A percentile compares a stretch with the other conserved stretches of the same genome.
These are phyloP conservation scores for Pygmarrhopalites habei DNA, from an alignment of 1,140 invertebrate genomes.

Conservation along the genomic window DNA sequence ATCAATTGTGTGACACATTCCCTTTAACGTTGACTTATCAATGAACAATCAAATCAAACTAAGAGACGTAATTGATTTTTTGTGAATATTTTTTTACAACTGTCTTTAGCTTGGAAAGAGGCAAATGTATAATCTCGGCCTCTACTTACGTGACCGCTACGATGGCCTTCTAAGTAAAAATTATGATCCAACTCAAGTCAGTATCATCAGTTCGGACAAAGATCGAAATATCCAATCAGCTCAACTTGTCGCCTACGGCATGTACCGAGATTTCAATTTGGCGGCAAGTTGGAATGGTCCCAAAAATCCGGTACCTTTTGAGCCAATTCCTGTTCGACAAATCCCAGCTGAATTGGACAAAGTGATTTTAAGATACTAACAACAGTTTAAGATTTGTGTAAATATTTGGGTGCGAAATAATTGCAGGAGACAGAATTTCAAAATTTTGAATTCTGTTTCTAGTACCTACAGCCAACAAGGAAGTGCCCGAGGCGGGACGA, in stretches of 20 bases:
- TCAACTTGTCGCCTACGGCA: background rate
- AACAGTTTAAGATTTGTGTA: too few relatives aligned
- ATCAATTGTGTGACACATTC: too few relatives aligned
- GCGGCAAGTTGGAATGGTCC: background rate
- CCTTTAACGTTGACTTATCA: too few relatives aligned
- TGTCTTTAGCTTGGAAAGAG: background rate
- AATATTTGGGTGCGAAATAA: too few relatives aligned
- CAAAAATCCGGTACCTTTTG: background rate
- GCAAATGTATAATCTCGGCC: background rate
- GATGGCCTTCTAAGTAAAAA: background rate
- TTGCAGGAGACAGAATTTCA: too few relatives aligned
- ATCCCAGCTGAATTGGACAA: background rate
- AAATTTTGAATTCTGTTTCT: too few relatives aligned
- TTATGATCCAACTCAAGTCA: background rate
- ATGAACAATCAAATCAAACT: too few relatives aligned
- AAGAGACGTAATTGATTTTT: too few relatives aligned
- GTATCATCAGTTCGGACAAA: background rate
- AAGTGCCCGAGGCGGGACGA: too few relatives aligned
- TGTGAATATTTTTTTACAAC: slow-evolving; percentile 1
- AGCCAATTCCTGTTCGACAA: background rate
- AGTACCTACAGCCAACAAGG: too few relatives aligned
- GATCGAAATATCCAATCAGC: background rate
- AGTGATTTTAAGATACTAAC: too few relatives aligned
- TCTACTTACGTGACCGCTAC: background rate
- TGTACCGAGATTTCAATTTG: background rate